Base-by-base conservation (phyloP, 2,797 vertebrate genomes). In the Sparus aurata region DNA sequence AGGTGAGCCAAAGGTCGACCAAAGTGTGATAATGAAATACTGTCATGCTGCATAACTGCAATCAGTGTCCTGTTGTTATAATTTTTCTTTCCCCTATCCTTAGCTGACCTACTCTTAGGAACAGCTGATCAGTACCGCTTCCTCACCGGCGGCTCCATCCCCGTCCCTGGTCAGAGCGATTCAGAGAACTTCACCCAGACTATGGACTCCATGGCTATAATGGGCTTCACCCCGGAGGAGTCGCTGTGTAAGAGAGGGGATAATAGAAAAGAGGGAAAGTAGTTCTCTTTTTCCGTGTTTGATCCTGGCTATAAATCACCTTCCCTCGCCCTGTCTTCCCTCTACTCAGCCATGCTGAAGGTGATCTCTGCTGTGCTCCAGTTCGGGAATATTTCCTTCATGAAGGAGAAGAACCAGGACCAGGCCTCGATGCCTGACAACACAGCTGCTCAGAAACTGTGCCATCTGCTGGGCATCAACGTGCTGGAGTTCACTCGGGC, bases 371-470 rank as follows among this genome's bases (percentile, higher is more conserved):
- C 97, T 0, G 96, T 96, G 80, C 96, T 98, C 65, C 97, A 98
- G 93, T 98, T 98, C 43, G 97, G 97, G 25, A 98, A 98, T 85
- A 95, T 98, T 54, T 87, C 93, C 53, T 97, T 98, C 87, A 95
- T 93, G 62, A 96, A 96, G 67, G 97, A 98, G 77, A 96, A 97
- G 73, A 97, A 97, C 88, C 95, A 96, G 0, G 97, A 98, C 75
- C 97, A 98, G 86, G 97, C 97, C 15, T 97, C 97, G 7, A 98
- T 98, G 97, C 97, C 97, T 0, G 97, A 98, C 66, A 96, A 98
- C 94, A 98, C 97, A 77, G 97, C 97, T 49, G 97, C 97, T 5
- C 97, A 98, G 94, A 98, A 98, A 87, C 94, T 98, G 58, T 97
- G 95, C 90, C 97, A 97, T 83, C 95, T 98, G 59, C 93, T 98